Evolutionary conservation across 2,888 invertebrate genomes (phyloP).

Genomic region (Plutella xylostella): DNA sequence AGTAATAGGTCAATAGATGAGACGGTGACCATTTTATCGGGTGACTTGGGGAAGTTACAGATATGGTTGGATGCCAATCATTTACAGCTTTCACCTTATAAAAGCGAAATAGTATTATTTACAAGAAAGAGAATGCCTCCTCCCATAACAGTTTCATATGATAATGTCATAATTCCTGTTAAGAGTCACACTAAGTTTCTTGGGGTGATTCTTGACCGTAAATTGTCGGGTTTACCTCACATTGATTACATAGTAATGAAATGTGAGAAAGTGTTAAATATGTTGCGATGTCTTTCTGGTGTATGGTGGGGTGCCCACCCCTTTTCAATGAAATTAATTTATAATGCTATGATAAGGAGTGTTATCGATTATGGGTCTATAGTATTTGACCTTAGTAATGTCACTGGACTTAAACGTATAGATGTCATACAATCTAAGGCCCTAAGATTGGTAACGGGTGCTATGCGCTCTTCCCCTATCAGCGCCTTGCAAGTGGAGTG

Average conservation of each 20-base stretch:
- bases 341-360: conserved; percentile 5
- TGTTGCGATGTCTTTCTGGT: conserved; percentile 14
- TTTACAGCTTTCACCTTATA: conserved; percentile 12
- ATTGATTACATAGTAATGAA: conserved; percentile 10
- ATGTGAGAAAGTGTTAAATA: conserved; percentile 17
- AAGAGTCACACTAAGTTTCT: conserved; percentile 15
- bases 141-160: neutral
- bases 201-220: conserved; percentile 16
- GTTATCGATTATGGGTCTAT: conserved; percentile 3
- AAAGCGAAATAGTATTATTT: conserved; percentile 16
- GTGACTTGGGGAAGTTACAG: conserved; percentile 5
- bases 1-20: neutral
- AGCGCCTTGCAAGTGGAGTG: conserved; percentile 6
- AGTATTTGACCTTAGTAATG: neutral
- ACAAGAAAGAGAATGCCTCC: conserved; percentile 12
- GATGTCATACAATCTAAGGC: conserved; percentile 1
- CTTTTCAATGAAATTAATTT: conserved; percentile 1
- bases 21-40: neutral
- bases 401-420: neutral
- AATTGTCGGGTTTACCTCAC: conserved; percentile 13
- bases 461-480: conserved; percentile 4
- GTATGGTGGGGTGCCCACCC: conserved; percentile 6
- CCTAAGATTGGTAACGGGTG: conserved; percentile 3
- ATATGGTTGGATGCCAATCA: no score
- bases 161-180: neutral